Conservation (phyloP, 2,797 vertebrate genomes). For the Tenualosa thibaudeaui region DNA sequence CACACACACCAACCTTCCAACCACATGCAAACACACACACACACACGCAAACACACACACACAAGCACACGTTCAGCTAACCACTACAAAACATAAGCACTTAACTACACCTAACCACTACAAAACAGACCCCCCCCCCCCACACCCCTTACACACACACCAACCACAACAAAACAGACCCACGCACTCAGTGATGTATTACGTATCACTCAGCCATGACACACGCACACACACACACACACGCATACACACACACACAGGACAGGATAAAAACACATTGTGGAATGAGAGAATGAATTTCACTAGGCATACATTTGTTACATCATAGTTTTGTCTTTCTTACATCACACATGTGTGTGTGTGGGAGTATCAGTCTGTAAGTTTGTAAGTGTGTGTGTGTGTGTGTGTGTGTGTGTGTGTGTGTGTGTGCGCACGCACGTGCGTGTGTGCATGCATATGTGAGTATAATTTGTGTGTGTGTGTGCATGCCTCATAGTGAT, state of each 20-base stretch:
- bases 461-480: not conserved
- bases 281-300: not conserved
- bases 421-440: not conserved
- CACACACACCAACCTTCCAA: not conserved
- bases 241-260: not conserved
- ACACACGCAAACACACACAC: not conserved
- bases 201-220: no score
- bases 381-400: constrained; percentile 5
- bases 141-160: not conserved
- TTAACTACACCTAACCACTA: not conserved
- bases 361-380: not conserved
- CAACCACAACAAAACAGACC: not conserved
- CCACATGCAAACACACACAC: not conserved
- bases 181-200: not conserved
- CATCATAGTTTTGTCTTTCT: no score
- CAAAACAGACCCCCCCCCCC: not conserved
- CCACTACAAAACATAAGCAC: not conserved
- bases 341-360: not conserved
- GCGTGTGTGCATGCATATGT: not conserved
- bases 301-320: no score
- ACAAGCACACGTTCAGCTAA: not conserved
- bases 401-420: constrained; percentile 2
- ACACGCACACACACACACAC: not conserved
- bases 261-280: not conserved
- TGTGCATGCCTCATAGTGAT: not conserved